Conservation (phyloP, 2,797 vertebrate species). For the Chelon auratus region DNA sequence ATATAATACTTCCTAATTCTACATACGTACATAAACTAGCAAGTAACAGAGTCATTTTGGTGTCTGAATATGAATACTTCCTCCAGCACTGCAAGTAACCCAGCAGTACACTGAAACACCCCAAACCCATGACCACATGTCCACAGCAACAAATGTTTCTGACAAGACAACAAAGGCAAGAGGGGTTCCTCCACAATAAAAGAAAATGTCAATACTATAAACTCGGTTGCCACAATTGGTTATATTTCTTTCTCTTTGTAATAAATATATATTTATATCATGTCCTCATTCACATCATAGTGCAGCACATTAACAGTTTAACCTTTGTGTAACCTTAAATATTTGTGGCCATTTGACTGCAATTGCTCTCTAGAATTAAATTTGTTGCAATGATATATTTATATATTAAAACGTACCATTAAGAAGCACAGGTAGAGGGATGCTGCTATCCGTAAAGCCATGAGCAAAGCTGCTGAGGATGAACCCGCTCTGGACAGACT, state of each 20-base stretch:
- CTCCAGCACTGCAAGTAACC: background rate
- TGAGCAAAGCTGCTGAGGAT: slow-evolving; percentile 50
- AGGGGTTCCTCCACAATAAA: slow-evolving; percentile 14
- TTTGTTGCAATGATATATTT: background rate
- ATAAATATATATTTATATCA: background rate
- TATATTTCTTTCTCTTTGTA: background rate
- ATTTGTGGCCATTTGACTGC: background rate
- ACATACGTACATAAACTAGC: background rate
- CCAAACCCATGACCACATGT: slow-evolving; percentile 41
- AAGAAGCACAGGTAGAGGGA: slow-evolving; percentile 63
- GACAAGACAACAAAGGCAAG: slow-evolving; percentile 78
- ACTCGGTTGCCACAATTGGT: background rate
- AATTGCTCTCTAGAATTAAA: background rate
- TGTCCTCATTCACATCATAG: background rate
- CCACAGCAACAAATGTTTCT: slow-evolving; percentile 76
- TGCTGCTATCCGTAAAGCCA: slow-evolving; percentile 69
- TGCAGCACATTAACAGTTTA: background rate
- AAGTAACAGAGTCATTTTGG: background rate
- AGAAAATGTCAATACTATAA: slow-evolving; percentile 16
- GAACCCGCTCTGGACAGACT: slow-evolving; percentile 24
- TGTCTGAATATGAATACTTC: background rate
- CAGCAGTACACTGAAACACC: slow-evolving; percentile 20
- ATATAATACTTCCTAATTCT: background rate
- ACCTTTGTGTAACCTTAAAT: background rate
- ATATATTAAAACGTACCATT: slow-evolving; percentile 63